Evolutionary conservation across 2,888 invertebrate genomes (phyloP).

Genomic region (Invenusta paracnida): DNA sequence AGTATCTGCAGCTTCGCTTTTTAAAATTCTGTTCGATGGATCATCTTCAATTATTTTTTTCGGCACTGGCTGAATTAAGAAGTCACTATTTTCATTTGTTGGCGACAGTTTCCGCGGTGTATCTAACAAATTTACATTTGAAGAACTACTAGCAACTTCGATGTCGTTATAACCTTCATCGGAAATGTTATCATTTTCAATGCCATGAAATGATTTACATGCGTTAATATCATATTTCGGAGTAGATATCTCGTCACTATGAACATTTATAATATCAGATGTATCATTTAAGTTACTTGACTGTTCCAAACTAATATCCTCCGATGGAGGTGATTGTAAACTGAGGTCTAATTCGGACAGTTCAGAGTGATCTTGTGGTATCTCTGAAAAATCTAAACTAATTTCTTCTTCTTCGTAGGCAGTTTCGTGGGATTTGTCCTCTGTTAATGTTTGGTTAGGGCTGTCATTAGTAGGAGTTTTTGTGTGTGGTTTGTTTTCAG

Average conservation of each 20-base stretch:
- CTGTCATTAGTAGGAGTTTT: background rate
- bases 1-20: too few relatives aligned
- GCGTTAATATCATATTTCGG: too few relatives aligned
- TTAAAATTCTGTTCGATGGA: too few relatives aligned
- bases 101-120: background rate
- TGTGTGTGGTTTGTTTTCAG: too few relatives aligned
- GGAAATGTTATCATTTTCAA: background rate
- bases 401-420: background rate
- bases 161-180: background rate
- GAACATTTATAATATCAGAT: background rate
- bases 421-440: background rate
- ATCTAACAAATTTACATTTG: background rate
- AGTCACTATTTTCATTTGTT: background rate
- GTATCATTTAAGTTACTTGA: background rate
- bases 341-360: background rate
- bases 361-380: background rate
- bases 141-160: background rate
- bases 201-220: background rate
- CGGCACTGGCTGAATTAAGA: too few relatives aligned
- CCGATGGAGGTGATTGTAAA: background rate
- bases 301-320: background rate
- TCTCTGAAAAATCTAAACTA: background rate
- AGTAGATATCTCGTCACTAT: too few relatives aligned
- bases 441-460: background rate
- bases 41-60: too few relatives aligned